phyloP scores from a whole-genome alignment of 2,797 vertebrate genomes.

The Tragelaphus eurycerus region DNA sequence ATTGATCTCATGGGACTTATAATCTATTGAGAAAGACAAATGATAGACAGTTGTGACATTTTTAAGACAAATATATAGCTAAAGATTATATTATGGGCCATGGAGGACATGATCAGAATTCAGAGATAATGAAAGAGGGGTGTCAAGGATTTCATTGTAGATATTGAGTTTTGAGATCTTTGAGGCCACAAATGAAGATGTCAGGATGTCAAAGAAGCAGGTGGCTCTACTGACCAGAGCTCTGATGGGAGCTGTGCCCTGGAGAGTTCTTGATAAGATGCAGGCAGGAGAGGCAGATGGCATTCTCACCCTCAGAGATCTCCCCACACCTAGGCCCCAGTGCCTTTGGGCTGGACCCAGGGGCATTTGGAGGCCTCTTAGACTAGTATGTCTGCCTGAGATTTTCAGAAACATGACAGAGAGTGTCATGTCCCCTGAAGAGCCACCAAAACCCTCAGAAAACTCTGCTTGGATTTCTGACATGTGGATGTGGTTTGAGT shows the following conservation, averaged over 20 bases:
- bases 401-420: not conserved
- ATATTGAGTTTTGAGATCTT: not conserved
- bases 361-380: not conserved
- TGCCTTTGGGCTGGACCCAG: not conserved
- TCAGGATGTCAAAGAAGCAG: not conserved
- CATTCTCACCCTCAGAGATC: not conserved
- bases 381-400: not conserved
- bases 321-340: not conserved
- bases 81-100: not conserved
- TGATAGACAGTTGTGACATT: not conserved
- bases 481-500: not conserved
- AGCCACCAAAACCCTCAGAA: not conserved
- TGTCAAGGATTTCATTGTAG: not conserved
- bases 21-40: not conserved
- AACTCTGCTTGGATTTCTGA: not conserved
- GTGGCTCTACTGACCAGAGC: not conserved
- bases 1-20: not conserved
- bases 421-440: not conserved
- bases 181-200: not conserved
- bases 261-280: not conserved
- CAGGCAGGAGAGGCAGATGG: not conserved
- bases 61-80: not conserved
- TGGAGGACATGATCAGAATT: not conserved
- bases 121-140: not conserved
- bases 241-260: not conserved